A percentile compares a stretch with the other conserved stretches of the same genome.
Conservation (phyloP, 2,113 vertebrate genomes). For the Girardinichthys multiradiatus region DNA sequence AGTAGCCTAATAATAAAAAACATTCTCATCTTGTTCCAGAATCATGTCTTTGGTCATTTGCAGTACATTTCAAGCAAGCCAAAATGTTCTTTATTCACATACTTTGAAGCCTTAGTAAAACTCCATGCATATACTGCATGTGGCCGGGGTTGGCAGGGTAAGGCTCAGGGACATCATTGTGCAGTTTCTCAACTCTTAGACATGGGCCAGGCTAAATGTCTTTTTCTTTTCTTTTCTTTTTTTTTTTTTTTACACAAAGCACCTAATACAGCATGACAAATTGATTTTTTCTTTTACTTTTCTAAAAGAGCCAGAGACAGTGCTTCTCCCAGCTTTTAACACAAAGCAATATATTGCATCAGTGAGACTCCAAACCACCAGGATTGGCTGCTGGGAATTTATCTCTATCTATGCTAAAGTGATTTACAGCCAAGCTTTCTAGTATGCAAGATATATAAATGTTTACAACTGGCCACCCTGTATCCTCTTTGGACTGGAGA, state of each 20-base stretch:
- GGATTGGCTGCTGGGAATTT: not conserved
- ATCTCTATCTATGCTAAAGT: not conserved
- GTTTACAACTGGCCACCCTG: not conserved
- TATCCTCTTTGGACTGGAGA: too few relatives aligned
- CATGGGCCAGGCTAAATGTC: not conserved
- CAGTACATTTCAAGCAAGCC: not conserved
- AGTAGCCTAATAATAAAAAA: too few relatives aligned
- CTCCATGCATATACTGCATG: not conserved
- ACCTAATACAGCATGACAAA: not conserved
- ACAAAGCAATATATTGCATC: not conserved
- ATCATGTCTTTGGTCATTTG: too few relatives aligned
- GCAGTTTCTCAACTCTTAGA: conserved; percentile 1
- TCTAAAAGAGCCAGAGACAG: not conserved
- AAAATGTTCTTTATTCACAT: not conserved
- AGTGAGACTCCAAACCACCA: not conserved
- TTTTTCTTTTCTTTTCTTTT: not conserved
- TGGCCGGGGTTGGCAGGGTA: not conserved
- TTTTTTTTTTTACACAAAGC: conserved; percentile 4
- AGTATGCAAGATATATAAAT: not conserved
- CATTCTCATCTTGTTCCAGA: too few relatives aligned
- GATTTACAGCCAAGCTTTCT: not conserved
- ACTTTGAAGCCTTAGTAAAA: conserved; percentile 7
- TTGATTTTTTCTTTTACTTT: not conserved
- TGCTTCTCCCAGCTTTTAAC: not conserved
- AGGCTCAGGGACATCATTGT: not conserved